A percentile compares a stretch with the other conserved stretches of the same genome.
Conservation (phyloP, 2,888 invertebrate species). For the Vanessa cardui region DNA sequence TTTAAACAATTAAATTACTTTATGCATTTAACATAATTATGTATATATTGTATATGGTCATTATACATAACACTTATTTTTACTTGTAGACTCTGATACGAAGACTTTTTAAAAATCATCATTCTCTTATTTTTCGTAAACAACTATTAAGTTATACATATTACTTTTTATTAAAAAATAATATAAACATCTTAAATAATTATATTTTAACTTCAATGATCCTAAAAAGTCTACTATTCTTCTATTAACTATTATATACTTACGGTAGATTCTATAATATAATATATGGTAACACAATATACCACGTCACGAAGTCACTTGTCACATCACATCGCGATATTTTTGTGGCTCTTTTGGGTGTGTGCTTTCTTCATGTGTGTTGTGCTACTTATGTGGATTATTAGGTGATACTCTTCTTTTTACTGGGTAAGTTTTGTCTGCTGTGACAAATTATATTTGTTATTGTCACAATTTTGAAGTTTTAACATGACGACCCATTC, state of each 20-base stretch:
- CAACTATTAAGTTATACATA: too few relatives aligned
- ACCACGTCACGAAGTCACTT: conserved; percentile 82
- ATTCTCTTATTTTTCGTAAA: too few relatives aligned
- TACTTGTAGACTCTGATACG: too few relatives aligned
- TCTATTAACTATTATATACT: not conserved
- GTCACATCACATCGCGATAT: conserved; percentile 82
- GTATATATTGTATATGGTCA: too few relatives aligned
- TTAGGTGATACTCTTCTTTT: conserved; percentile 80
- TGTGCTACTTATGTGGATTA: conserved; percentile 83
- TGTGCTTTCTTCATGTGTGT: conserved; percentile 82
- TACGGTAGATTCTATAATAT: conserved; percentile 16
- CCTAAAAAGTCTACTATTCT: not conserved
- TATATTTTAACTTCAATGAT: too few relatives aligned
- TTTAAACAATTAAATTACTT: too few relatives aligned
- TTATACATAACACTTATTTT: too few relatives aligned
- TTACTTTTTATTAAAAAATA: too few relatives aligned
- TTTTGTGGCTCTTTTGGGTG: conserved; percentile 82
- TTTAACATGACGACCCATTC: conserved; percentile 16
- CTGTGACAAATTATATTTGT: conserved; percentile 8
- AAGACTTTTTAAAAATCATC: too few relatives aligned
- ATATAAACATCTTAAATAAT: too few relatives aligned
- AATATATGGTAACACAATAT: conserved; percentile 61
- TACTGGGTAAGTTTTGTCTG: conserved; percentile 67
- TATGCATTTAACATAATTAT: too few relatives aligned
- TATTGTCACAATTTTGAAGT: conserved; percentile 10